Base-by-base conservation (phyloP, 1,140 invertebrate genomes). In the Cydia fagiglandana region DNA sequence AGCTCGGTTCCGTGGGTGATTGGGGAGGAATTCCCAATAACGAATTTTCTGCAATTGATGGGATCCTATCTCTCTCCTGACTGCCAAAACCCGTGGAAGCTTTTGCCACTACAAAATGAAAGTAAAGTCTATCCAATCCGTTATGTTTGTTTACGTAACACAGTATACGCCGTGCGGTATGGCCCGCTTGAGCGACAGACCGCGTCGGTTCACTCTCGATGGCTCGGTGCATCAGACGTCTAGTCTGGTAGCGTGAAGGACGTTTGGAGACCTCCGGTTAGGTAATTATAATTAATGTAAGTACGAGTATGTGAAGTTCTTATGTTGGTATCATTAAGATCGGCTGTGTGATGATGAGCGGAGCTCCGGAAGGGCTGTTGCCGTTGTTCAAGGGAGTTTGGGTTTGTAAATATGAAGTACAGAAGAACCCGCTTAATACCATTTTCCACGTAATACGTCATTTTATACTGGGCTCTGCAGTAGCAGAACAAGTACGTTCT, bases 141-240 rank as follows among this genome's bases (percentile, higher is more conserved):
- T 17, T 17, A 38, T 70, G 38, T 70, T 70, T 70, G 66, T 70
- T 70, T 38, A 66, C 66, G 73, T 64, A 50, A 78, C 73, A 75
- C 66, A 50, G 56, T 77, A 53, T 53, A 53, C 77, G 75, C 28
- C 73, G 78, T 80, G 80, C 56, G 41, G 50, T 82, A 82, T 83
- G 80, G 76, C 75, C 30, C 68, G 75, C 75, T 77, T 83, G 78
- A 66, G 17, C 73, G 66, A 77, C 66, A 75, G 78, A 79, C 80
- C 77, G 77, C 41, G 41, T 45, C 77, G 45, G 64, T 64, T 81
- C 80, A 73, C 78, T 81, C 80, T 79, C 76, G 73, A 70, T 70
- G 66, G 79, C 78, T 78, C 76, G 73, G 45, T 70, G 66, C 30
- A 38, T 34, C 30, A 17, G n/a, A 70, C 66, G 38, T n/a, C 66